Evolutionary conservation across 2,113 vertebrate species (phyloP).

Genomic region (Mustelus asterias): DNA sequence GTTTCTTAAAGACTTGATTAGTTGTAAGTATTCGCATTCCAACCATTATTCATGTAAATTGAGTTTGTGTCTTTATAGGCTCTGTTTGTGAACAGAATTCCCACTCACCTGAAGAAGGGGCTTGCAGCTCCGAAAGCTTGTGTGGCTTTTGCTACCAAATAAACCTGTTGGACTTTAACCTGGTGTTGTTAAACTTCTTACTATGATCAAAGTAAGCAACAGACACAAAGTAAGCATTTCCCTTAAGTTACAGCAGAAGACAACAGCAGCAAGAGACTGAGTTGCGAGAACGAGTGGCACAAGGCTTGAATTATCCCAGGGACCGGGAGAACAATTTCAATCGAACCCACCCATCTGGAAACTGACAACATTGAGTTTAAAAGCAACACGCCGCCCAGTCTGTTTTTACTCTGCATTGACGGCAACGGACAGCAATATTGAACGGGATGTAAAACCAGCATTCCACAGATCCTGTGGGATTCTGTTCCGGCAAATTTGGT

Average conservation of each 20-base stretch:
- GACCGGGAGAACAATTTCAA: not conserved
- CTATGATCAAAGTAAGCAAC: not conserved
- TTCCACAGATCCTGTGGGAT: not conserved
- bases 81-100: too few relatives aligned
- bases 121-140: too few relatives aligned
- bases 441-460: not conserved
- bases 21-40: too few relatives aligned
- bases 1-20: too few relatives aligned
- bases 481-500: not conserved
- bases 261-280: not conserved
- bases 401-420: not conserved
- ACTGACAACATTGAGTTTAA: not conserved
- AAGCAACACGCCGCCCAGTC: too few relatives aligned
- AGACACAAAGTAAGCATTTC: not conserved
- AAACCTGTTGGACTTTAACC: too few relatives aligned
- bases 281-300: not conserved
- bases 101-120: too few relatives aligned
- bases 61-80: too few relatives aligned
- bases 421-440: not conserved
- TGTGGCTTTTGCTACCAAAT: too few relatives aligned
- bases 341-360: not conserved
- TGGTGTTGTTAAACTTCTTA: too few relatives aligned
- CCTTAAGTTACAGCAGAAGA: not conserved
- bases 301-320: not conserved
- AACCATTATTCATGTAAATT: too few relatives aligned